phyloP scores from a whole-genome alignment of 2,888 invertebrate genomes.

The Cistogaster globosa region DNA sequence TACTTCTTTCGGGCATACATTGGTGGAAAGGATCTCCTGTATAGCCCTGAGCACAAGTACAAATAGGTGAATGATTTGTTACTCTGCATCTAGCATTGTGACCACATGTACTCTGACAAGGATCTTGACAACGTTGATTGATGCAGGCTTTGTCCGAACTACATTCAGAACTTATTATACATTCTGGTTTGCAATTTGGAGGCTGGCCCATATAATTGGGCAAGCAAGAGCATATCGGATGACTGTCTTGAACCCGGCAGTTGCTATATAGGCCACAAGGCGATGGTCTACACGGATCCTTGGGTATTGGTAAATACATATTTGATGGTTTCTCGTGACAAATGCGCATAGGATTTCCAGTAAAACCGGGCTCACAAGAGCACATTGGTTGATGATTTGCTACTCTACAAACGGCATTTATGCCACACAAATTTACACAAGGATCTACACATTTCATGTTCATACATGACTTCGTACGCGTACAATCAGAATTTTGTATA shows the following conservation, averaged over 20 bases:
- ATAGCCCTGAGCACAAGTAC: conserved; percentile 87
- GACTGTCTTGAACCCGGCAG: conserved; percentile 85
- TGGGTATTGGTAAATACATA: conserved; percentile 79
- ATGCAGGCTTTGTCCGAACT: conserved; percentile 88
- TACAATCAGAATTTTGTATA: conserved; percentile 93
- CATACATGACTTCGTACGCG: conserved; percentile 89
- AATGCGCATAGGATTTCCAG: conserved; percentile 90
- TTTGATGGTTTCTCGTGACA: conserved; percentile 86
- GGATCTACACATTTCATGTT: conserved; percentile 94
- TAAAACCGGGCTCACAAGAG: conserved; percentile 88
- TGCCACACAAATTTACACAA: conserved; percentile 91
- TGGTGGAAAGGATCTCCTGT: conserved; percentile 91
- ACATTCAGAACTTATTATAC: conserved; percentile 90
- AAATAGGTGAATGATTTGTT: conserved; percentile 90
- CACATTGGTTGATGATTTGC: conserved; percentile 92
- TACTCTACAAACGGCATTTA: conserved; percentile 92
- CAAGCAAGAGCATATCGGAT: conserved; percentile 90
- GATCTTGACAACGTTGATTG: conserved; percentile 90
- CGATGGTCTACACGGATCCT: conserved; percentile 83
- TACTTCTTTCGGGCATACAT: conserved; percentile 84
- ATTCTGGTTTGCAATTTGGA: conserved; percentile 90
- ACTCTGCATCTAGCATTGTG: conserved; percentile 88
- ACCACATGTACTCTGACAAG: conserved; percentile 90
- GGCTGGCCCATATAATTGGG: conserved; percentile 88
- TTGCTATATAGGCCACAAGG: conserved; percentile 84